These are phyloP conservation scores for Alaudala cheleensis DNA, from an alignment of 2,113 vertebrate species.

Conservation along the genomic window DNA sequence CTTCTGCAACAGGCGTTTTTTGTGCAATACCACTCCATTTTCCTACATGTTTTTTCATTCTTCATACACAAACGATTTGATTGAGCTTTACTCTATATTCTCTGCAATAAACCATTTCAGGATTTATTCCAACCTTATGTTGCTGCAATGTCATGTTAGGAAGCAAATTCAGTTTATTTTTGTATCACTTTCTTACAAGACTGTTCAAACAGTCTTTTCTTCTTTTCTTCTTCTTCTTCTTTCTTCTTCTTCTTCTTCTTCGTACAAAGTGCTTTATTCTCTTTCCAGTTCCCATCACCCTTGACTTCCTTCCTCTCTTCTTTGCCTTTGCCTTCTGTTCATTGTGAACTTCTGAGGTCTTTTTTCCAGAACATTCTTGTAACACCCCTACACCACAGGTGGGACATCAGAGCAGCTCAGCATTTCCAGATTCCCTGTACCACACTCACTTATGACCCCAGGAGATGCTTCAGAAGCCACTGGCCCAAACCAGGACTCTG, in stretches of 20 bases:
- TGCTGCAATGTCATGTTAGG: neutral
- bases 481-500: neutral
- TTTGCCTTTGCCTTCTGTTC: neutral
- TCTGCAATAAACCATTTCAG: neutral
- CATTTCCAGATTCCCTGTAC: conserved; percentile 13
- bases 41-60: neutral
- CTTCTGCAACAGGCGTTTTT: neutral
- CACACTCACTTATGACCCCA: neutral
- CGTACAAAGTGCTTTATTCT: neutral
- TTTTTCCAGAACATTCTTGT: neutral
- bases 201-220: neutral
- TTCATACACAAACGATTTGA: neutral
- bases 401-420: conserved; percentile 45
- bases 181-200: neutral
- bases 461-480: neutral
- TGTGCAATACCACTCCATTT: neutral
- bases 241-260: neutral
- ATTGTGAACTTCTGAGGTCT: neutral
- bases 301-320: conserved; percentile 14
- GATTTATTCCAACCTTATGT: conserved; percentile 22
- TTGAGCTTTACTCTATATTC: neutral
- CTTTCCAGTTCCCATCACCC: neutral
- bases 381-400: neutral
- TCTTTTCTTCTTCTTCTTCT: neutral
- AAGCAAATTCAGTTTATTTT: conserved; percentile 13